These are phyloP conservation scores for Copidosoma aretas DNA, from an alignment of 2,888 invertebrate genomes.

Conservation along the genomic window DNA sequence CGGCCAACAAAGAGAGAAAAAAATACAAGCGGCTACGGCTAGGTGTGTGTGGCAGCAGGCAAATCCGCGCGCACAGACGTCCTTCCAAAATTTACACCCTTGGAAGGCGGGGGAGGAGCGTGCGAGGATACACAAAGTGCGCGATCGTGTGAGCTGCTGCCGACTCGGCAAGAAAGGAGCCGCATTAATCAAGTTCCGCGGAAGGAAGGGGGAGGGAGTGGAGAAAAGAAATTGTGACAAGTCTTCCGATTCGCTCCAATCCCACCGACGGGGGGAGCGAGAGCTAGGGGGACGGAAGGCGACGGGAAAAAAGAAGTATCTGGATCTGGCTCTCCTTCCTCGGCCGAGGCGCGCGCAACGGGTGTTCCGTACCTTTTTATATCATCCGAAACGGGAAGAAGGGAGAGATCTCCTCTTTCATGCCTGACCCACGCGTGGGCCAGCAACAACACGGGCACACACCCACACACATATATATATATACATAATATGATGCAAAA, in stretches of 20 bases:
- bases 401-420: conserved; percentile 32
- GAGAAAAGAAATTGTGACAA: conserved; percentile 20
- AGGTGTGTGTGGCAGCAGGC: no score
- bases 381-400: conserved; percentile 11
- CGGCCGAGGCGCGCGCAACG: background rate
- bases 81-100: background rate
- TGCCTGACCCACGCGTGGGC: conserved; percentile 1
- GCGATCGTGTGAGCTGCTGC: no score
- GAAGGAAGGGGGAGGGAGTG: no score
- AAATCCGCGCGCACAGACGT: background rate
- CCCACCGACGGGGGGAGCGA: no score
- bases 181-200: no score
- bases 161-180: no score
- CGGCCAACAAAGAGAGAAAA: background rate
- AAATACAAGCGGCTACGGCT: background rate
- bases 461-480: no score
- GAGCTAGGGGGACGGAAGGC: conserved; percentile 36
- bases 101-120: no score
- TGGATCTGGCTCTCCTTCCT: no score
- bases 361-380: conserved; percentile 12
- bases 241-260: conserved; percentile 5
- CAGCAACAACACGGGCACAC: background rate
- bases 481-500: background rate
- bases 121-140: no score
- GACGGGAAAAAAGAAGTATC: no score